A percentile compares a stretch with the other conserved stretches of the same genome.
Evolutionary conservation across 2,113 vertebrate species (phyloP).

Genomic region (Orientallactaga bullata): DNA sequence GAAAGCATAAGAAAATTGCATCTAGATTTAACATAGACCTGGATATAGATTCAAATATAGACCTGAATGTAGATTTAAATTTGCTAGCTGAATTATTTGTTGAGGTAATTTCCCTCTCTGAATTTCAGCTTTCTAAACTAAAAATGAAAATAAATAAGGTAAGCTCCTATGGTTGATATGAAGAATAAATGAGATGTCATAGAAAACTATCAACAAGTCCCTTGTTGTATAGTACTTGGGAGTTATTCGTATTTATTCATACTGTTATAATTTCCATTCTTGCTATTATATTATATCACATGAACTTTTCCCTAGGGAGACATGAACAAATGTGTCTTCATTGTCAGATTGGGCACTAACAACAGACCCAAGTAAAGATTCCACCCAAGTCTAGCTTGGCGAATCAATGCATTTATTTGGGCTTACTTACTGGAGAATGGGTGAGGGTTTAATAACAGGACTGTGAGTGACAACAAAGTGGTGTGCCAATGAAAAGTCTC

Average conservation of each 20-base stretch:
- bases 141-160: conserved; percentile 17
- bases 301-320: too few relatives aligned
- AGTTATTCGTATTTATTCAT: neutral
- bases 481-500: too few relatives aligned
- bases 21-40: neutral
- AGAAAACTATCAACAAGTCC: neutral
- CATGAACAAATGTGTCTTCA: too few relatives aligned
- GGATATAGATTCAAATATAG: too few relatives aligned
- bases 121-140: neutral
- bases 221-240: neutral
- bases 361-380: too few relatives aligned
- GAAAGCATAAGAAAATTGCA: neutral
- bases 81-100: conserved; percentile 2
- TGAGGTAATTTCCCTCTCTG: neutral
- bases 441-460: too few relatives aligned
- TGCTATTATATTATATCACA: neutral
- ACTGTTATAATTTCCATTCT: conserved; percentile 12
- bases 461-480: too few relatives aligned
- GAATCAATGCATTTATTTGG: too few relatives aligned
- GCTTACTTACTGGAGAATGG: too few relatives aligned
- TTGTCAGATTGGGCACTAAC: too few relatives aligned
- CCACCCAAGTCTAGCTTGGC: too few relatives aligned
- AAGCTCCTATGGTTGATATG: neutral
- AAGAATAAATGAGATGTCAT: conserved; percentile 1
- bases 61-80: neutral